Evolutionary conservation across 2,797 vertebrate species (phyloP).

Genomic region (Rhinichthys osculus): DNA sequence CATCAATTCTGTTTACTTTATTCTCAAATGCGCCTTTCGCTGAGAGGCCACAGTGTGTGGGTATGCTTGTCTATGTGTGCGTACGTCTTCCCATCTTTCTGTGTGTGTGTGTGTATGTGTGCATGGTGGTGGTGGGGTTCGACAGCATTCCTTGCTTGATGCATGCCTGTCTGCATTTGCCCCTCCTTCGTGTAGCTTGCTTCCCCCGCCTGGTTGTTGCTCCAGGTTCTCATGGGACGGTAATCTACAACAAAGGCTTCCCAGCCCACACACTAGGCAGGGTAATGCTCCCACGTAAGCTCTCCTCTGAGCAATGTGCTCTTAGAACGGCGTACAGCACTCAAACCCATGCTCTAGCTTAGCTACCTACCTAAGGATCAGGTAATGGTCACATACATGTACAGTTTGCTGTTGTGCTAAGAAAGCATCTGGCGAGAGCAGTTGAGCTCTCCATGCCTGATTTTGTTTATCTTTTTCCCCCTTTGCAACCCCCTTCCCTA

Average conservation of each 20-base stretch:
- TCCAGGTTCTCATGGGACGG: conserved; percentile 68
- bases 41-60: conserved; percentile 4
- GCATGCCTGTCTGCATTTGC: conserved; percentile 62
- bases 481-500: conserved; percentile 27
- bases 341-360: conserved; percentile 22
- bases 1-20: conserved; percentile 59
- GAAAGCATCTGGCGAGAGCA: conserved; percentile 8
- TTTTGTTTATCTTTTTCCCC: conserved; percentile 40
- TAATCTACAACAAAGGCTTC: conserved; percentile 70
- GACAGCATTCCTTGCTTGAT: conserved; percentile 61
- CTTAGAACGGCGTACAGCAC: conserved; percentile 43
- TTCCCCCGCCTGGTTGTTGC: conserved; percentile 65
- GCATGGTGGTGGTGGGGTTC: conserved; percentile 52
- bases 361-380: neutral
- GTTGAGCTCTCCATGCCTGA: neutral
- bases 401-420: neutral
- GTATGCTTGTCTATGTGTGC: conserved; percentile 31
- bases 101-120: conserved; percentile 28
- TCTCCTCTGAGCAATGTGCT: conserved; percentile 63
- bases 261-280: conserved; percentile 68
- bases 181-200: conserved; percentile 59
- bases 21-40: conserved; percentile 21
- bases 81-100: conserved; percentile 51
- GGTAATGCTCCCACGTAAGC: conserved; percentile 65
- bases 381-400: conserved; percentile 12